These are phyloP conservation scores for Ferdinandea cuprea DNA, from an alignment of 2,888 invertebrate genomes.

Conservation along the genomic window DNA sequence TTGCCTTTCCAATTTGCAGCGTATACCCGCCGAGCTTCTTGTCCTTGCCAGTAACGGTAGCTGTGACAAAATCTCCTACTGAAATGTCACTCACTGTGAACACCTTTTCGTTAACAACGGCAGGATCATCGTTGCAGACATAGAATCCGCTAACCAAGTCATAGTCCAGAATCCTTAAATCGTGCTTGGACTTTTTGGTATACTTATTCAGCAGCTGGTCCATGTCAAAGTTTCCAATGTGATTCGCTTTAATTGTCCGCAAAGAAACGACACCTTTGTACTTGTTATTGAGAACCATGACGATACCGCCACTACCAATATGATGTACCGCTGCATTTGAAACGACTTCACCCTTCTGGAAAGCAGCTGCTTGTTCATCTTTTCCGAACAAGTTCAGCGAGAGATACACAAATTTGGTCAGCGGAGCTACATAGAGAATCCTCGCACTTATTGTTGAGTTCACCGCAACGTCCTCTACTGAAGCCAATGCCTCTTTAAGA, in stretches of 20 bases:
- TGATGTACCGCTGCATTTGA: constrained; percentile 85
- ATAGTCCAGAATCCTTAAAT: constrained; percentile 87
- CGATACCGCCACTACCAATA: constrained; percentile 82
- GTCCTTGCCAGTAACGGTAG: constrained; percentile 83
- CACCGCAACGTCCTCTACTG: constrained; percentile 81
- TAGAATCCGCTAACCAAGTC: constrained; percentile 87
- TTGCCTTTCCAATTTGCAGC: constrained; percentile 84
- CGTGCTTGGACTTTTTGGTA: constrained; percentile 82
- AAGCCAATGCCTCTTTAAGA: constrained; percentile 79
- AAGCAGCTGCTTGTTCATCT: constrained; percentile 34
- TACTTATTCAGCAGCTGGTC: constrained; percentile 82
- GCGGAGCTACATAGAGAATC: constrained; percentile 88
- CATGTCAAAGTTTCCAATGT: constrained; percentile 81
- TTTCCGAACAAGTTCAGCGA: constrained; percentile 81
- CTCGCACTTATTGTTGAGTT: constrained; percentile 85
- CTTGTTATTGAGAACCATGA: constrained; percentile 79
- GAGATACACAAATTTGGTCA: constrained; percentile 87
- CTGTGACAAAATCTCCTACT: constrained; percentile 85
- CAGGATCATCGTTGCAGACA: constrained; percentile 87
- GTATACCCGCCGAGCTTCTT: constrained; percentile 84
- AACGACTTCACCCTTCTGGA: constrained; percentile 84
- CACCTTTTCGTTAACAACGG: constrained; percentile 85
- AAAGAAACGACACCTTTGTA: constrained; percentile 81
- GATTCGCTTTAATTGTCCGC: constrained; percentile 79
- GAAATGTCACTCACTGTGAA: constrained; percentile 84